A percentile compares a stretch with the other conserved stretches of the same genome.
Evolutionary conservation across 2,888 invertebrate genomes (phyloP).

Genomic region (Luperina nickerlii): DNA sequence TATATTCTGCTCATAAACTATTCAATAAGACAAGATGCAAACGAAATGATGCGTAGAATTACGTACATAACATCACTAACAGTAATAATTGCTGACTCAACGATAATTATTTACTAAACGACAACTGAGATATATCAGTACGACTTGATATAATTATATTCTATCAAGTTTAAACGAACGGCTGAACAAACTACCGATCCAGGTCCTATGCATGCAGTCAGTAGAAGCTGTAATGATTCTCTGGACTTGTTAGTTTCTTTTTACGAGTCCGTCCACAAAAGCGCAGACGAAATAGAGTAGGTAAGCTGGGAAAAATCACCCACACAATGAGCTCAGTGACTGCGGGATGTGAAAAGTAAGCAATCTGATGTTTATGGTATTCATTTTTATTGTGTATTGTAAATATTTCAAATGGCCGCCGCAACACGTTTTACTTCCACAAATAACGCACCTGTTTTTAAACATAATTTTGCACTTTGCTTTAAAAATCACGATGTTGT

Average conservation of each 20-base stretch:
- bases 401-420: constrained; percentile 53
- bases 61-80: constrained; percentile 25
- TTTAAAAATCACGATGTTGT: constrained; percentile 42
- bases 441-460: constrained; percentile 48
- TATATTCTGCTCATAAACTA: constrained; percentile 29
- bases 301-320: constrained; percentile 32
- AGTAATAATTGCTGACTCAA: constrained; percentile 25
- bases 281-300: constrained; percentile 21
- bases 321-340: constrained; percentile 48
- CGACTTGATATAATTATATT: background rate
- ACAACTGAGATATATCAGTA: constrained; percentile 13
- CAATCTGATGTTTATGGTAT: constrained; percentile 43
- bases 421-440: constrained; percentile 47
- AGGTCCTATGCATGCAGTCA: constrained; percentile 21
- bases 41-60: constrained; percentile 48
- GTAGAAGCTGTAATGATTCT: constrained; percentile 31
- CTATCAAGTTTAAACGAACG: background rate
- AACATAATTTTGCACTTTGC: constrained; percentile 58
- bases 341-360: constrained; percentile 51
- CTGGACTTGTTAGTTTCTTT: constrained; percentile 46
- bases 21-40: constrained; percentile 31
- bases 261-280: constrained; percentile 48
- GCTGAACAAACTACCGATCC: constrained; percentile 7
- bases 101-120: constrained; percentile 10
- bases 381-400: constrained; percentile 44